Base-by-base conservation (phyloP, 92 coral and sea anemone species). In the Bergia puertoricense region DNA sequence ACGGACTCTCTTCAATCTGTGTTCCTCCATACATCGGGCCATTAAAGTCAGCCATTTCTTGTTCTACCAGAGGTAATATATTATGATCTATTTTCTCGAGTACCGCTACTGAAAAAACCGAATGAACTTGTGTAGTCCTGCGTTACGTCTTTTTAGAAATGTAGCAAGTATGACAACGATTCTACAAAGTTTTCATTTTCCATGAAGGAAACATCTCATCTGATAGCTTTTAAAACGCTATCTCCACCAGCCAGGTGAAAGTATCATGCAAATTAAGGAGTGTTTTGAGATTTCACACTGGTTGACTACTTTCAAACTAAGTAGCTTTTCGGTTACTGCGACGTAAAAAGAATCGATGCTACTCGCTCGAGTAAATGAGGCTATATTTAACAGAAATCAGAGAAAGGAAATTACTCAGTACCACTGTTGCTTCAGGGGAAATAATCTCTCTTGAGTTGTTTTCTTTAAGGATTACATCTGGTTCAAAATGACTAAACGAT, bases 1-100 rank as follows among this genome's bases (percentile, higher is more conserved):
- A 79, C n/a, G 81, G 80, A 2, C 74, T 78, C 36, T 76, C 92
- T 44, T 76, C 74, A 37, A 43, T 72, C 16, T 69, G 62, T 10
- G 46, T 23, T 11, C 45, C 45, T 11, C 39, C 51, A 1, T 45
- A 71, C 65, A 48, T 15, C 23, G 45, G 66, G 41, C 22, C 46
- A 3, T 16, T 44, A 18, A 7, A 6, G 45, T 84, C 87, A 69
- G 43, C 77, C 68, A 84, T 84, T 15, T 76, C 48, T 51, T 13
- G 23, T 36, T 71, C 37, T 48, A 3, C 41, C 18, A 10, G 86
- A 36, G 14, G 38, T 74, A 45, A 30, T n/a, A 71, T 54, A 36
- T 13, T 23, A 20, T 23, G 46, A 13, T 71, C n/a, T 13, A 30
- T 46, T 46, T 71, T 73, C 67, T 45, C 65, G 50, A 30, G 41